phyloP scores from a whole-genome alignment of 2,797 vertebrate species.

The Brotogeris chrysoptera region DNA sequence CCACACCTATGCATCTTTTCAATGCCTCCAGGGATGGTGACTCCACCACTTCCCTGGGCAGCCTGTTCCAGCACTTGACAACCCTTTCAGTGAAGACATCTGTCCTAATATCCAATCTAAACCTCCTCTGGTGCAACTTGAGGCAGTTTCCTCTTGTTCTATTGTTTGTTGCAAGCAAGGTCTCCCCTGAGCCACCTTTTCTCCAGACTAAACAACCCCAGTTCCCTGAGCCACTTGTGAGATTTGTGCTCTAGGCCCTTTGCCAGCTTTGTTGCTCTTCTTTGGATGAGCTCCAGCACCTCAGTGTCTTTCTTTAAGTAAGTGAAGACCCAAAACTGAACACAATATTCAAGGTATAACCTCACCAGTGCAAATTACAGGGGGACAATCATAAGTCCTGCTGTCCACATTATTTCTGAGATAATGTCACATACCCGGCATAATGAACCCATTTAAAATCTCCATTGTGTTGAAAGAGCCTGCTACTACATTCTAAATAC shows the following conservation, averaged over 20 bases:
- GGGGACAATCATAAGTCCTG: neutral
- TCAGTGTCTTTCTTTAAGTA: neutral
- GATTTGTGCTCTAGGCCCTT: neutral
- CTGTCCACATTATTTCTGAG: neutral
- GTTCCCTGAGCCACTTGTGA: neutral
- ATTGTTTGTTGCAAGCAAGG: neutral
- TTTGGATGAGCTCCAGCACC: neutral
- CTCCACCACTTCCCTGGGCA: neutral
- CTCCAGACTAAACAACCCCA: neutral
- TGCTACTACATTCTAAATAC: neutral
- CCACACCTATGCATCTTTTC: neutral
- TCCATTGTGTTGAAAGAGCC: neutral
- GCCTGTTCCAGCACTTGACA: neutral
- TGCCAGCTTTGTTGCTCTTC: neutral
- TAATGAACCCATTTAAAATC: neutral
- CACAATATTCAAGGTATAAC: neutral
- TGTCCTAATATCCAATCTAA: neutral
- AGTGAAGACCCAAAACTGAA: neutral
- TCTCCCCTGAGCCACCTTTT: neutral
- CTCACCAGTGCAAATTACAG: accelerated
- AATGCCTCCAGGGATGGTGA: neutral
- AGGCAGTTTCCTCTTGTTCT: neutral
- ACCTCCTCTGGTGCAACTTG: neutral
- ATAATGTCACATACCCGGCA: neutral
- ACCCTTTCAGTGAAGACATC: neutral